A percentile compares a stretch with the other conserved stretches of the same genome.
Conservation (phyloP, 2,888 invertebrate genomes). For the Sarcophaga variegata region DNA sequence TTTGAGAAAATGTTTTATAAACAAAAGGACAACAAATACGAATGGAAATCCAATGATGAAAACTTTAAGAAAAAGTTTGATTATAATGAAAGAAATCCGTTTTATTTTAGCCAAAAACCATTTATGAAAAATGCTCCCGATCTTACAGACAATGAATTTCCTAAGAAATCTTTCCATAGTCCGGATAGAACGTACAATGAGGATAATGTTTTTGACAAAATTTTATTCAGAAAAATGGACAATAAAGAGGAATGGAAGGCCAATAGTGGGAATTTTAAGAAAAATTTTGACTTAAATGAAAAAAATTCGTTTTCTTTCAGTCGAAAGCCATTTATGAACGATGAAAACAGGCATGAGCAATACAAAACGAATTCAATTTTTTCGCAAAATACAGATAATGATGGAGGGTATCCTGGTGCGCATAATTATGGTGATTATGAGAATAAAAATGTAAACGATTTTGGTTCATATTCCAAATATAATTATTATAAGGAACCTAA, state of each 20-base stretch:
- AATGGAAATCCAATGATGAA: background rate
- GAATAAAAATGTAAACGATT: background rate
- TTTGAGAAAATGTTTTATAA: too few species aligned
- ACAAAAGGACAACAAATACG: background rate
- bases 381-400: background rate
- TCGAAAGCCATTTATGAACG: background rate
- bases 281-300: background rate
- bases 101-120: too few species aligned
- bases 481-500: background rate
- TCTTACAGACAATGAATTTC: constrained; percentile 75
- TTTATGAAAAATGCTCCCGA: constrained; percentile 65
- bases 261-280: background rate
- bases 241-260: background rate
- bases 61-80: background rate
- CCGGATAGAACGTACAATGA: constrained; percentile 36
- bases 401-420: background rate
- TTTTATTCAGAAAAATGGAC: background rate
- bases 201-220: background rate
- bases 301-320: background rate
- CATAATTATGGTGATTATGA: background rate
- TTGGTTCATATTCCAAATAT: background rate
- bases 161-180: constrained; percentile 69
- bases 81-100: background rate
- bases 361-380: background rate
- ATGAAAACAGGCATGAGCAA: background rate